These are phyloP conservation scores for Euproctis similis DNA, from an alignment of 2,888 invertebrate species.

Conservation along the genomic window DNA sequence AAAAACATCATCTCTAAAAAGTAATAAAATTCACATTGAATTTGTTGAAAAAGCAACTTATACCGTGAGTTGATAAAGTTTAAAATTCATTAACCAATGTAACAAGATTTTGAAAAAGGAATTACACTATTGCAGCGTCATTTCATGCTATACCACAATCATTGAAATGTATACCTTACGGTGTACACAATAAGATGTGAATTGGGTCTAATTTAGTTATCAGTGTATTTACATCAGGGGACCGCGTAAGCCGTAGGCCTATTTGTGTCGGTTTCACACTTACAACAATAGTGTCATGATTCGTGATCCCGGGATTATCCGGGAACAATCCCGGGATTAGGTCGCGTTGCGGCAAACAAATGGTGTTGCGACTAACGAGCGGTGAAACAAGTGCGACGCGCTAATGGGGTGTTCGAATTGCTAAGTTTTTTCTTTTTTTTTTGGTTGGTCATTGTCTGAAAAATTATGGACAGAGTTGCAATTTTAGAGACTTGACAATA, in stretches of 20 bases:
- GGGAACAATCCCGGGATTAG: constrained; percentile 65
- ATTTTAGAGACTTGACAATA: too few species aligned
- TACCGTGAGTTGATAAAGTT: fast-evolving
- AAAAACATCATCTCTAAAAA: constrained; percentile 24
- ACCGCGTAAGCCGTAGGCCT: constrained; percentile 49
- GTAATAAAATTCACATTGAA: constrained; percentile 13
- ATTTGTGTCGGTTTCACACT: constrained; percentile 76
- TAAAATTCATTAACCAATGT: constrained; percentile 3
- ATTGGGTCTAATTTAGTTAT: constrained; percentile 13
- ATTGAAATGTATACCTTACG: constrained; percentile 16
- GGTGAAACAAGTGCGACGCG: constrained; percentile 56
- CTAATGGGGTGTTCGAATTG: constrained; percentile 59
- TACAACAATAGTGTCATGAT: constrained; percentile 77
- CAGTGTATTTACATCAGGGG: constrained; percentile 22
- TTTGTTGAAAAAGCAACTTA: constrained; percentile 17
- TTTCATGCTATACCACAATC: constrained; percentile 16
- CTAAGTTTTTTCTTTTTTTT: constrained; percentile 36
- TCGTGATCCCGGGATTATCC: constrained; percentile 73
- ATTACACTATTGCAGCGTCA: constrained; percentile 35
- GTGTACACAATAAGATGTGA: fast-evolving
- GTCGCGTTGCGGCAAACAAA: constrained; percentile 72
- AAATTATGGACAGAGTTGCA: too few species aligned
- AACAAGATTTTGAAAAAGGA: constrained; percentile 29
- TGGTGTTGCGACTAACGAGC: constrained; percentile 57
- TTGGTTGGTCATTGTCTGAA: too few species aligned